Base-by-base conservation (phyloP, 2,113 vertebrate species). In the Dasyprocta punctata region DNA sequence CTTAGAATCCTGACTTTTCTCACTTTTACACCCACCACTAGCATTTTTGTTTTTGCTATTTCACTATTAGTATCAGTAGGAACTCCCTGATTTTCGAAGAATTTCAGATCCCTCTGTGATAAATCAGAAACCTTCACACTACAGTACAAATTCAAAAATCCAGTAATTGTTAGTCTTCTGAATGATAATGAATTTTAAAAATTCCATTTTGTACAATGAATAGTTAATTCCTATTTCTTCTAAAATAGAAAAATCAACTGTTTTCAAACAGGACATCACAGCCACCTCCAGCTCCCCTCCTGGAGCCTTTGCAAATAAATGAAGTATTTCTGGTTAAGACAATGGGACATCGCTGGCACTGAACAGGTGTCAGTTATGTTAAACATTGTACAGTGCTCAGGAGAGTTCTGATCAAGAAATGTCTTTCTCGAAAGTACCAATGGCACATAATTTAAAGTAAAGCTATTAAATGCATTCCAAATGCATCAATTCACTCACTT, bases 41-140 rank as follows among this genome's bases (percentile, higher is more conserved):
- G 71, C 47, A 93, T 47, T 67, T 88, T 60, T 44, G 88, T 84
- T 94, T 85, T 82, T 92, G 49, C n/a, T 87, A 38, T 83, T 85
- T 91, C 44, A 71, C 33, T 77, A 60, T 61, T 92, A 86, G 54
- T 71, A 90, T 87, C 63, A 92, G 38, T 75, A 80, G 95, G 52
- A 89, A 92, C 33, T 83, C 24, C n/a, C 38, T 38, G 5, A 61
- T 97, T 94, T 82, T 83, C 90, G 69, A 93, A 94, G 30, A 95
- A 33, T 54, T 71, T 11, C 41, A 89, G 56, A 89, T 65, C 5
- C 16, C 17, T 89, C 20, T 81, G 56, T 86, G 65, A 80, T 63
- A 97, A 77, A 81, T 86, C 22, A 93, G 28, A 85, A 94, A 89
- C 67, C 36, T 90, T 52, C 77, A 16, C 19, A 95, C 47, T 83